Base-by-base conservation (phyloP, 2,888 invertebrate genomes). In the Nomada goodeniana region DNA sequence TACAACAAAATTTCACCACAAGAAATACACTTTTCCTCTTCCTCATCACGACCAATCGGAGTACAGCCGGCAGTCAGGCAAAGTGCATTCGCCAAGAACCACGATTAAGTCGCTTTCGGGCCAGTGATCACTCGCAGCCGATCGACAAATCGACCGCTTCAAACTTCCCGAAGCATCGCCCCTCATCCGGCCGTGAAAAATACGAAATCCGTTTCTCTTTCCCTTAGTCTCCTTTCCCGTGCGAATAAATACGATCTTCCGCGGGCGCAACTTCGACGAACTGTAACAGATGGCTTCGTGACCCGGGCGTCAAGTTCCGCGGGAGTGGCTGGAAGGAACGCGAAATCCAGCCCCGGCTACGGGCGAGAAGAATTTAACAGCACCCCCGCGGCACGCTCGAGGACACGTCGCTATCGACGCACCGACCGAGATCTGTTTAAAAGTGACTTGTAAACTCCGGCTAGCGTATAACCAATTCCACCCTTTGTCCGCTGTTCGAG, bases 211-310 rank as follows among this genome's bases (percentile, higher is more conserved):
- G 50, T 57, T 36, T 20, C 15, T 20, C 29, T 10, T n/a, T 15
- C 47, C 13, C 36, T 47, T 18, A 18, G 57, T 64, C 53, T 63
- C 47, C 13, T 61, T 52, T 84, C 69, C 77, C 73, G 69, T 69
- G 84, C 72, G 88, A 87, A 89, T 90, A 88, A 89, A 88, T 89
- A 88, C 85, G 78, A 83, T 55, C 71, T 71, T 73, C 59, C 70
- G 75, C 63, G 73, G 57, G 67, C 52, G 69, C 76, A 88, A 87
- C 85, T 88, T 82, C 80, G 84, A 76, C 87, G 81, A 89, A 90
- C 85, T 85, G 88, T 88, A 88, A 89, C 88, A 87, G 86, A 90
- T 87, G 89, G 89, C 84, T 83, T 55, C 88, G 86, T 88, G 85
- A 87, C 88, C 84, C 69, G 78, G 76, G 80, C 86, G 80, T 87